Percentiles rank a stretch among this genome's conserved stretches.
Evolutionary conservation across 1,140 invertebrate species (phyloP).

Genomic region (Zaprionus taronus): DNA sequence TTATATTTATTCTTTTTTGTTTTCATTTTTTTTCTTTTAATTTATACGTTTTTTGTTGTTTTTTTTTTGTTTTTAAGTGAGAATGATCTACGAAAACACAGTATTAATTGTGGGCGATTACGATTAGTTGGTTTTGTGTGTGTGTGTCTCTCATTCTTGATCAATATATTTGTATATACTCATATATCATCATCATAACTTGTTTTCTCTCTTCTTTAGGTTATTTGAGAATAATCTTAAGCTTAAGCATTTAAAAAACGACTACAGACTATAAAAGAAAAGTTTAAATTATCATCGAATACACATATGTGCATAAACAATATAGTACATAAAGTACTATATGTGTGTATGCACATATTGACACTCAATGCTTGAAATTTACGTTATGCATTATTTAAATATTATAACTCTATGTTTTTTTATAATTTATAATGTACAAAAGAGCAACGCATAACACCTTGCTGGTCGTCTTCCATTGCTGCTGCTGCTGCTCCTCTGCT

Average conservation of each 20-base stretch:
- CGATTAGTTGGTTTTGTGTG: constrained; percentile 43
- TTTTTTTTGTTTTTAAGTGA: constrained; percentile 41
- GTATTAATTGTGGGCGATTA: constrained; percentile 71
- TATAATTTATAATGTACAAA: constrained; percentile 69
- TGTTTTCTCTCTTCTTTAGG: constrained; percentile 53
- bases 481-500: constrained; percentile 9
- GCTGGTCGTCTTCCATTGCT: constrained; percentile 34
- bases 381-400: constrained; percentile 49
- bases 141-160: constrained; percentile 32
- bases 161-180: constrained; percentile 25
- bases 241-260: constrained; percentile 78
- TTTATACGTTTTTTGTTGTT: constrained; percentile 39
- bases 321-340: neutral
- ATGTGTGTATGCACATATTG: constrained; percentile 46
- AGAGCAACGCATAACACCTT: constrained; percentile 53
- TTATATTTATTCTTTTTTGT: constrained; percentile 47
- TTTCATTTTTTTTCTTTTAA: constrained; percentile 40
- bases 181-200: constrained; percentile 35
- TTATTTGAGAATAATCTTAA: constrained; percentile 78
- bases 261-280: constrained; percentile 67
- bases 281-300: constrained; percentile 46
- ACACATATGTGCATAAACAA: constrained; percentile 1
- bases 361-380: constrained; percentile 68
- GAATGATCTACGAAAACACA: constrained; percentile 65
- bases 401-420: constrained; percentile 41